Evolutionary conservation across 2,888 invertebrate genomes (phyloP).

Genomic region (Dolomedes plantarius): DNA sequence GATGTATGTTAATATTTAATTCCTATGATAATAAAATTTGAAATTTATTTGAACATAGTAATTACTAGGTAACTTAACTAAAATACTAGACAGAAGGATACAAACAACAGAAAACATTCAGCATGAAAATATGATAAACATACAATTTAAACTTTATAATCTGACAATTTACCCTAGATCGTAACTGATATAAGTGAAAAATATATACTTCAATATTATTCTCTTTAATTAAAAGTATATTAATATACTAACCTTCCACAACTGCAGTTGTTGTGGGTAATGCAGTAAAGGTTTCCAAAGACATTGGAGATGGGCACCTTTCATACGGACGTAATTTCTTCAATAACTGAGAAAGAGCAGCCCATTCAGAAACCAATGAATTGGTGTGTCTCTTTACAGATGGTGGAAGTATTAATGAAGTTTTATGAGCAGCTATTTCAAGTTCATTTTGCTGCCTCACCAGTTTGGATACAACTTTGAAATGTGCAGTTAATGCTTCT

Average conservation of each 20-base stretch:
- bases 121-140: too few relatives aligned
- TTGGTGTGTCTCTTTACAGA: slow-evolving; percentile 45
- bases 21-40: too few relatives aligned
- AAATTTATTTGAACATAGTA: too few relatives aligned
- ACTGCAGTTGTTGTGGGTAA: slow-evolving; percentile 31
- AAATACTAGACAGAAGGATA: too few relatives aligned
- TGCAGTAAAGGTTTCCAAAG: slow-evolving; percentile 38
- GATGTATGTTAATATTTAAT: too few relatives aligned
- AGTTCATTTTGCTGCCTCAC: slow-evolving; percentile 53
- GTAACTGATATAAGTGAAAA: too few relatives aligned
- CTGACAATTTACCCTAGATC: too few relatives aligned
- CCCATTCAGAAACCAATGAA: slow-evolving; percentile 58
- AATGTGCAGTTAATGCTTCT: slow-evolving; percentile 44
- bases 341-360: slow-evolving; percentile 34
- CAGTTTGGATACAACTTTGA: slow-evolving; percentile 43
- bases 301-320: slow-evolving; percentile 55
- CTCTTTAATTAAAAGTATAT: too few relatives aligned
- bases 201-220: too few relatives aligned
- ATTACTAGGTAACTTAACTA: too few relatives aligned
- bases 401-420: slow-evolving; percentile 55
- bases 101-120: too few relatives aligned
- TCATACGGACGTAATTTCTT: slow-evolving; percentile 67
- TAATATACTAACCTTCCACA: slow-evolving; percentile 49
- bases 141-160: too few relatives aligned
- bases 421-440: slow-evolving; percentile 58